Conservation (phyloP, 2,113 vertebrate genomes). For the Carassius carassius region DNA sequence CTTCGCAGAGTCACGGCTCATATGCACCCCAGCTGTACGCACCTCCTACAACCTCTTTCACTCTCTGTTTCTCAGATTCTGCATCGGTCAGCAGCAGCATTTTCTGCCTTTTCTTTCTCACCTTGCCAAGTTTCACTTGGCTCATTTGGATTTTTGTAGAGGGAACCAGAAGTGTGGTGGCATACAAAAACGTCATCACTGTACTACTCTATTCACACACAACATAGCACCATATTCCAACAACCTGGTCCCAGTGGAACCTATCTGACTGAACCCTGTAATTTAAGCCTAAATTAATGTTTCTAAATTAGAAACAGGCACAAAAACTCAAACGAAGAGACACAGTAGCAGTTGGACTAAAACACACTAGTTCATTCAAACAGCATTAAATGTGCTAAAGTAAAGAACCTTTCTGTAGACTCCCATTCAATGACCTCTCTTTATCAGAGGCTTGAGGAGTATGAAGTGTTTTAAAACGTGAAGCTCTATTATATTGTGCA, state of each 20-base stretch:
- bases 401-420: neutral
- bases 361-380: slow-evolving; percentile 2
- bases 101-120: slow-evolving; percentile 28
- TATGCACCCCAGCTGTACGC: neutral
- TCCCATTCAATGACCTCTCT: neutral
- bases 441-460: neutral
- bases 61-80: slow-evolving; percentile 53
- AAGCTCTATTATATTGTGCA: neutral
- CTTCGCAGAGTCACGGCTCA: neutral
- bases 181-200: neutral
- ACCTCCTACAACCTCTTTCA: slow-evolving; percentile 30
- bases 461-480: neutral
- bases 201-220: neutral
- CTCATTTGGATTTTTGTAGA: neutral
- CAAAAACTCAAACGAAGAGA: neutral
- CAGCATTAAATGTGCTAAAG: neutral
- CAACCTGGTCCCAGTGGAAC: neutral
- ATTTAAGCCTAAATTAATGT: slow-evolving; percentile 11
- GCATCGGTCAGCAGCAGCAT: slow-evolving; percentile 50
- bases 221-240: neutral
- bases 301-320: slow-evolving; percentile 27
- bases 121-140: slow-evolving; percentile 35
- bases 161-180: neutral
- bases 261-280: neutral
- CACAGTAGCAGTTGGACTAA: neutral